Evolutionary conservation across 2,888 invertebrate species (phyloP).

Genomic region (Mesoligia furuncula): DNA sequence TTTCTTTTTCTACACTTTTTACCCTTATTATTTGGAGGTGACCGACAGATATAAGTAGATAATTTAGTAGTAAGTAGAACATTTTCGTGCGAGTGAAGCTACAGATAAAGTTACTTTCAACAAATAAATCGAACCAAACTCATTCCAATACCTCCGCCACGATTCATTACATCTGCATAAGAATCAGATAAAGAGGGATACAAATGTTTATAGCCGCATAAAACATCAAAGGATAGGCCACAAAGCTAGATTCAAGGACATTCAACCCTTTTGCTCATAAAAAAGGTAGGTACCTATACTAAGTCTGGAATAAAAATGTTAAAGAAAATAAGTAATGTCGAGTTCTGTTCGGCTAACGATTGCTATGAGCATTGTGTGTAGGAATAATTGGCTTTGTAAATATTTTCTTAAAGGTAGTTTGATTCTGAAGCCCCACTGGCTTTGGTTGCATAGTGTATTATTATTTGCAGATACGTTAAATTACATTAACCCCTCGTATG

Average conservation of each 20-base stretch:
- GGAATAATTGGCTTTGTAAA: slow-evolving; percentile 42
- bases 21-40: background rate
- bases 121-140: slow-evolving; percentile 13
- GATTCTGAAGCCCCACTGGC: background rate
- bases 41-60: too few relatives aligned
- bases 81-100: background rate
- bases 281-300: slow-evolving; percentile 28
- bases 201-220: slow-evolving; percentile 36
- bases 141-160: slow-evolving; percentile 2
- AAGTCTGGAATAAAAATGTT: slow-evolving; percentile 24
- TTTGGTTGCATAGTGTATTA: background rate
- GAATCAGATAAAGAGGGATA: slow-evolving; percentile 42
- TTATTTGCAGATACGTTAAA: background rate
- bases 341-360: slow-evolving; percentile 25
- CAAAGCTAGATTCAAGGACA: slow-evolving; percentile 34
- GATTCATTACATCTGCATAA: slow-evolving; percentile 46
- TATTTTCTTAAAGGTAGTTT: slow-evolving; percentile 8
- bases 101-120: background rate
- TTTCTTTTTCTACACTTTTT: too few relatives aligned
- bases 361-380: slow-evolving; percentile 14
- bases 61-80: too few relatives aligned
- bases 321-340: background rate
- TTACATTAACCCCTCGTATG: too few relatives aligned
- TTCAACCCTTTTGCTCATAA: slow-evolving; percentile 31
- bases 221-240: slow-evolving; percentile 31